A percentile compares a stretch with the other conserved stretches of the same genome.
These are phyloP conservation scores for Scophthalmus maximus DNA, from an alignment of 2,113 vertebrate genomes.

Conservation along the genomic window DNA sequence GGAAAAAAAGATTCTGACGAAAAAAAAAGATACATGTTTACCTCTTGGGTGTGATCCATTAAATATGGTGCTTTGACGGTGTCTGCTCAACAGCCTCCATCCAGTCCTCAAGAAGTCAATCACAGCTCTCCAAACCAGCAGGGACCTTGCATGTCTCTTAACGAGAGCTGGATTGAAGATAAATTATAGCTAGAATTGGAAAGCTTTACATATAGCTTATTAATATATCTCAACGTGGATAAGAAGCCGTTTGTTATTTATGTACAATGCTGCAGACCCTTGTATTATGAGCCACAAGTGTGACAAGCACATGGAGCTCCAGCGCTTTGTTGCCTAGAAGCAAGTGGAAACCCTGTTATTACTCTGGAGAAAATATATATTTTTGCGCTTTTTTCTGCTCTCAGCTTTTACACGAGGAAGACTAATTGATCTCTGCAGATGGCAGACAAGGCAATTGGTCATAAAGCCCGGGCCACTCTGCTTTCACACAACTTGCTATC, in stretches of 20 bases:
- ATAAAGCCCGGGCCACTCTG: conserved; percentile 69
- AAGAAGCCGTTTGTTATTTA: conserved; percentile 19
- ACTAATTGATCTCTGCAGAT: conserved; percentile 79
- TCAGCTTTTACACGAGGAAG: conserved; percentile 72
- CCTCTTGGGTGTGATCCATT: conserved; percentile 57
- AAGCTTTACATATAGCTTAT: conserved; percentile 39
- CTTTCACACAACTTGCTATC: conserved; percentile 69
- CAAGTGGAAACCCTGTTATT: conserved; percentile 55
- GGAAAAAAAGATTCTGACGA: conserved; percentile 47
- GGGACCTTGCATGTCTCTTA: conserved; percentile 1
- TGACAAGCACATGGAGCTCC: conserved; percentile 25
- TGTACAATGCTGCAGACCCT: conserved; percentile 23
- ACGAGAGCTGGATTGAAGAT: conserved; percentile 16
- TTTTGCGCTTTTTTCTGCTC: conserved; percentile 62
- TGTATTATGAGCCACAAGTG: conserved; percentile 23
- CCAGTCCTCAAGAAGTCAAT: conserved; percentile 52
- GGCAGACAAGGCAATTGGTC: conserved; percentile 77
- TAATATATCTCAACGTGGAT: conserved; percentile 6
- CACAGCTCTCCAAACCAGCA: conserved; percentile 33
- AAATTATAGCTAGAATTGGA: conserved; percentile 24
- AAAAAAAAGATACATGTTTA: conserved; percentile 63
- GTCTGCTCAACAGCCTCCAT: conserved; percentile 29
- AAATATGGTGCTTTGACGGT: conserved; percentile 60
- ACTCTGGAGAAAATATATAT: conserved; percentile 60
- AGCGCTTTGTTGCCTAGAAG: conserved; percentile 28